Base-by-base conservation (phyloP, 1,140 invertebrate genomes). In the Drosophila pectinifera region DNA sequence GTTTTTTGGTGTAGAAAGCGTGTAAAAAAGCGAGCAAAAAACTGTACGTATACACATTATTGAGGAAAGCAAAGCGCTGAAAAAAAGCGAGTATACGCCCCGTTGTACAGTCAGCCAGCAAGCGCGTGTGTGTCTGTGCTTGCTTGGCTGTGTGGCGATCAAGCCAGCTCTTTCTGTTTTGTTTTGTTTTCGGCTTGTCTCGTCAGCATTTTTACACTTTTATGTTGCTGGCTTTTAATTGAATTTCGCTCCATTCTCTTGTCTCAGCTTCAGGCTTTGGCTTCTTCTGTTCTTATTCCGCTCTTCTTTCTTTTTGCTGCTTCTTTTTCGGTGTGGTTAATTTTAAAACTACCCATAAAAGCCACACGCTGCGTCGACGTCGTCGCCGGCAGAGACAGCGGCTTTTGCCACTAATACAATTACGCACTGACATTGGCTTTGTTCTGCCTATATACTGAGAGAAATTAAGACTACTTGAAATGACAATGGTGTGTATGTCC, bases 271-370 rank as follows among this genome's bases (percentile, higher is more conserved):
- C 55, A 57, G 78, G 80, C 67, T 89, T 84, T 86, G 76, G 73
- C 43, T 85, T 78, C 46, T 69, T 80, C 73, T 43, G 39, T 53
- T 65, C 26, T 51, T 51, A 34, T 28, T 45, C 24, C 41, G 38
- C 51, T 73, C 59, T 72, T 67, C 55, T 54, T 53, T 48, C 39
- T 77, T 75, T 70, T 65, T 55, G 57, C 57, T 77, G 36, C 55
- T 83, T 61, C 42, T 73, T 65, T 65, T 80, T 26, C 14, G 67
- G 49, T 90, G 78, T 73, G 78, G 88, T 90, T 90, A 81, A 90
- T 79, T 90, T 90, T 85, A 86, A 86, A 86, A 86, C 82, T 86
- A 86, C 78, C 82, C 82, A 85, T 78, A 78, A 85, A 85, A 86
- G 69, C 81, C 82, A 75, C 82, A 85, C 68, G 74, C 78, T 78